phyloP scores from a whole-genome alignment of 2,113 vertebrate species.

The Hippolais icterina region DNA sequence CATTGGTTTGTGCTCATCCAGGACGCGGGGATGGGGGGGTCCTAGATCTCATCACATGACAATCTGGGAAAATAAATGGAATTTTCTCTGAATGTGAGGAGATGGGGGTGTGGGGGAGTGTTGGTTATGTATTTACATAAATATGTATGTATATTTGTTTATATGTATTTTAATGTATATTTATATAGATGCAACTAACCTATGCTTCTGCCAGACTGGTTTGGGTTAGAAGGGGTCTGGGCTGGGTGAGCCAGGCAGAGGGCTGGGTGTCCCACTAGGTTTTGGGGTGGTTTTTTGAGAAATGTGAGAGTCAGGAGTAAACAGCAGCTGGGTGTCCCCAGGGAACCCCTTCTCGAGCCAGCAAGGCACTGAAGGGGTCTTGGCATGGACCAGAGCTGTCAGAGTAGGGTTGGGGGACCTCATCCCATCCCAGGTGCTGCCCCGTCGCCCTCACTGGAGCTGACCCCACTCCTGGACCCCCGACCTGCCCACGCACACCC shows the following conservation, averaged over 20 bases:
- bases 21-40: accelerated
- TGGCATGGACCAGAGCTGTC: neutral
- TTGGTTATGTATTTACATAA: neutral
- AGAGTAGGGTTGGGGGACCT: accelerated
- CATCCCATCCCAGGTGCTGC: too few species aligned
- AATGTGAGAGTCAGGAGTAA: accelerated
- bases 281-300: accelerated
- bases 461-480: too few species aligned
- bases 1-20: neutral
- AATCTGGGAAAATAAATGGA: neutral
- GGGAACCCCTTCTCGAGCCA: neutral
- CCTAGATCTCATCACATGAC: neutral
- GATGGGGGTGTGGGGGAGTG: neutral
- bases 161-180: neutral
- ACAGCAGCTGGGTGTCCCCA: neutral
- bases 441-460: too few species aligned
- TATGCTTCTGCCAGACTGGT: neutral
- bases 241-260: neutral
- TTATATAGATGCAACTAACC: neutral
- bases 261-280: neutral
- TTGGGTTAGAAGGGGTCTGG: too few species aligned
- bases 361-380: neutral
- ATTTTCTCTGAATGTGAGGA: neutral
- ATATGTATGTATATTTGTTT: neutral
- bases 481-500: neutral